Percentiles rank a stretch among this genome's conserved stretches.
phyloP scores from a whole-genome alignment of 2,113 vertebrate genomes.

The Tachycineta bicolor region DNA sequence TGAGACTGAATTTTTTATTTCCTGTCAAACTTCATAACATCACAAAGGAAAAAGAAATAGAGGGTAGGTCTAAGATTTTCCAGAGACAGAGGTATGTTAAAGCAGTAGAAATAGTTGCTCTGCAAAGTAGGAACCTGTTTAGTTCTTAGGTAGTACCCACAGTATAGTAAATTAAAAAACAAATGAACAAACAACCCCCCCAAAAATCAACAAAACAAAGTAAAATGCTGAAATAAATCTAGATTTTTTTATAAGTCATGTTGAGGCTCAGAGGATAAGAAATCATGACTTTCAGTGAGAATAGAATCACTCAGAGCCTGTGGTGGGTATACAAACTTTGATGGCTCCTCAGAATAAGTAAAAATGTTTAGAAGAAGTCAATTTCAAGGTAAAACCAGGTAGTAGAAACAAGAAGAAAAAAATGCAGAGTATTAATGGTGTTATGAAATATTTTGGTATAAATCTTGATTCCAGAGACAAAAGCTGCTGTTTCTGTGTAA shows the following conservation, averaged over 20 bases:
- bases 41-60: constrained; percentile 6
- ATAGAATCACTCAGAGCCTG: neutral
- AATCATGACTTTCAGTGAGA: neutral
- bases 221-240: neutral
- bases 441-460: neutral
- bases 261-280: neutral
- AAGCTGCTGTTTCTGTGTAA: neutral
- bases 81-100: neutral
- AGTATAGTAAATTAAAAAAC: neutral
- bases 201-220: neutral
- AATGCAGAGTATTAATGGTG: neutral
- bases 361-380: neutral
- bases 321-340: neutral
- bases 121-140: neutral
- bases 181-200: accelerated
- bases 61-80: neutral
- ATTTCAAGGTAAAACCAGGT: neutral
- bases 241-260: neutral
- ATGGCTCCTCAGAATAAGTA: neutral
- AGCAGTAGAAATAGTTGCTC: neutral
- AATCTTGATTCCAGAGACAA: neutral
- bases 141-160: neutral
- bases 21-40: constrained; percentile 31
- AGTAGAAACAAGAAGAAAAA: neutral
- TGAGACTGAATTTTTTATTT: constrained; percentile 40